Base-by-base conservation (phyloP, 35 echinoderm and acorn worm genomes). In the Diadema setosum region DNA sequence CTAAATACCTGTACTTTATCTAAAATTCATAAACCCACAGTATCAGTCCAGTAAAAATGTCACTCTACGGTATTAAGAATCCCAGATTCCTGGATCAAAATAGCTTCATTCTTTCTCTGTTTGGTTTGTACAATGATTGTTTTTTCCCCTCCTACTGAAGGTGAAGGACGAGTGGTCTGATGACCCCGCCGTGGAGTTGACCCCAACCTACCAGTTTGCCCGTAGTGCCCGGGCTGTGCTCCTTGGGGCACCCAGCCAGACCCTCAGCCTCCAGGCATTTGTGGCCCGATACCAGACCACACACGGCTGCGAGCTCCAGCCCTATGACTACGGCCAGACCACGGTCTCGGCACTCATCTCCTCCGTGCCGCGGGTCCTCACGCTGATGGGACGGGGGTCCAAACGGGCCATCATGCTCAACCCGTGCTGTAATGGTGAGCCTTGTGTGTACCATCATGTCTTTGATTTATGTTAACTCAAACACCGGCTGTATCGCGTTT, bases 201-300 rank as follows among this genome's bases (percentile, higher is more conserved):
- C 92, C 2, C 92, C 82, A 27, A 75, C 82, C 58, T 91, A 99
- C 83, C 92, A 99, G 86, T 99, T 99, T 95, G 96, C 96, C 0
- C 83, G 93, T 27, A 82, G 75, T 16, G 92, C 89, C 39, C 86
- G 93, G 17, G 57, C 58, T 2, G 86, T 99, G 5, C 89, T 99
- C 14, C 52, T 84, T 3, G 81, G 83, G 1, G 39, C 52, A 18
- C 60, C 83, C 8, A 88, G 93, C 14, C 65, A 87, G 15, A 76
- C 91, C 31, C 50, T 99, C 43, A 83, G 92, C 40, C 31, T 95
- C 24, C 85, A 86, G n/a, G 85, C 94, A 23, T 99, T 99, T 64
- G 42, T 87, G 4, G 31, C 63, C n/a, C 67, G 61, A 21, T 99
- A 95, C 26, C 69, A 92, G 14, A 14, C 20, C n/a, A 36, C 82